Evolutionary conservation across 2,113 vertebrate genomes (phyloP).

Genomic region (Pogonocichla stellata): DNA sequence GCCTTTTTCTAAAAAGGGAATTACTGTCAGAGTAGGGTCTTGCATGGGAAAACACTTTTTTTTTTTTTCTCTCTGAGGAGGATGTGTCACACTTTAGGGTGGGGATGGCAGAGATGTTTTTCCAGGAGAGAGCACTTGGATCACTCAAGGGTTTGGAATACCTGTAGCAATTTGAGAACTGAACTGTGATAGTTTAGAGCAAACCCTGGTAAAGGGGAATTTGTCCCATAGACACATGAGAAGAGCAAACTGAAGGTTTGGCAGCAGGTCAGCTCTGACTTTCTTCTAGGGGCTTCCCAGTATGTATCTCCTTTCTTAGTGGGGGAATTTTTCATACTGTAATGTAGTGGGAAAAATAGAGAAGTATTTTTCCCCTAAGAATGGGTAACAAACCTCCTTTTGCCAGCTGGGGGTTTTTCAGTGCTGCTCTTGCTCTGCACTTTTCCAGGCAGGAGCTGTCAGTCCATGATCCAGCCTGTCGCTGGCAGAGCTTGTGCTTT

Average conservation of each 20-base stretch:
- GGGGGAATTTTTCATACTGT: background rate
- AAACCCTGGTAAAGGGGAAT: background rate
- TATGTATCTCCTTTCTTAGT: background rate
- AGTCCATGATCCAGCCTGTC: background rate
- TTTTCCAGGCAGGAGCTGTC: background rate
- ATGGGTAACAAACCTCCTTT: background rate
- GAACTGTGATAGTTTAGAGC: background rate
- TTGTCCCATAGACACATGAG: fast-evolving
- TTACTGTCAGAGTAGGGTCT: background rate
- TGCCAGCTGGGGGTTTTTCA: background rate
- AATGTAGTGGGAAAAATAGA: background rate
- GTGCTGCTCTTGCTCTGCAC: background rate
- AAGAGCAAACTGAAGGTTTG: background rate
- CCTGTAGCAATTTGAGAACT: background rate
- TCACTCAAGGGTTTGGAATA: background rate
- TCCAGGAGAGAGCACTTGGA: background rate
- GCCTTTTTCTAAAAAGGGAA: background rate
- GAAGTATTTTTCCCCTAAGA: background rate
- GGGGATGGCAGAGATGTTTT: background rate
- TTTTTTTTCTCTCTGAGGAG: background rate
- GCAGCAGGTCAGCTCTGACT: background rate
- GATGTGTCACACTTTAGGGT: background rate
- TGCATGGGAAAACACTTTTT: background rate
- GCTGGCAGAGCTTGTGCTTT: background rate
- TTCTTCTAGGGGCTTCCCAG: background rate